These are phyloP conservation scores for Grammomys dolichurus DNA, from an alignment of 2,113 vertebrate species.

Conservation along the genomic window DNA sequence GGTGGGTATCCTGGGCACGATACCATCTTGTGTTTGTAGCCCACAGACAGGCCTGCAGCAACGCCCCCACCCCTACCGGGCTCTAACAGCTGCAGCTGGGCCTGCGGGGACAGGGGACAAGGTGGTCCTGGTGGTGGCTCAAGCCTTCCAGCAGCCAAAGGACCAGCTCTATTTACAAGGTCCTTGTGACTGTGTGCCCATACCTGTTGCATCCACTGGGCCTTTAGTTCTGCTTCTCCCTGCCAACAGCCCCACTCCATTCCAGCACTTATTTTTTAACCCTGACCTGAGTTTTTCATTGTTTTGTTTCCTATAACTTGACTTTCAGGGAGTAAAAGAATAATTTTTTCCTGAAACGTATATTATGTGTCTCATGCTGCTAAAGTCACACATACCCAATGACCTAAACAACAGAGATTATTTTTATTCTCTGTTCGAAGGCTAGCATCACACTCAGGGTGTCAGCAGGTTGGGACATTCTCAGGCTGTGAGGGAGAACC, in stretches of 20 bases:
- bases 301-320: neutral
- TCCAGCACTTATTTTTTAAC: neutral
- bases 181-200: neutral
- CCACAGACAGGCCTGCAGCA: too few relatives aligned
- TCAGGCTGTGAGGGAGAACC: neutral
- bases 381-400: neutral
- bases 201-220: fast-evolving
- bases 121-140: neutral
- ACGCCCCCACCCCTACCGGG: too few relatives aligned
- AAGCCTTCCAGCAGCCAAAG: neutral
- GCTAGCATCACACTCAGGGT: neutral
- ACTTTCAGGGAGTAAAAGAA: neutral
- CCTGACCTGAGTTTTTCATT: neutral
- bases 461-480: neutral
- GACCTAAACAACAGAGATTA: neutral
- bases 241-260: fast-evolving
- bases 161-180: neutral
- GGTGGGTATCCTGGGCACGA: too few relatives aligned
- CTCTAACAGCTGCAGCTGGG: neutral
- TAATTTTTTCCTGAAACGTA: neutral
- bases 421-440: neutral
- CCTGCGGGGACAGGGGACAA: neutral
- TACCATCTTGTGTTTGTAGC: too few relatives aligned
- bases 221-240: neutral
- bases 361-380: conserved; percentile 16